Base-by-base conservation (phyloP, 2,888 invertebrate species). In the Synergus japonicus region DNA sequence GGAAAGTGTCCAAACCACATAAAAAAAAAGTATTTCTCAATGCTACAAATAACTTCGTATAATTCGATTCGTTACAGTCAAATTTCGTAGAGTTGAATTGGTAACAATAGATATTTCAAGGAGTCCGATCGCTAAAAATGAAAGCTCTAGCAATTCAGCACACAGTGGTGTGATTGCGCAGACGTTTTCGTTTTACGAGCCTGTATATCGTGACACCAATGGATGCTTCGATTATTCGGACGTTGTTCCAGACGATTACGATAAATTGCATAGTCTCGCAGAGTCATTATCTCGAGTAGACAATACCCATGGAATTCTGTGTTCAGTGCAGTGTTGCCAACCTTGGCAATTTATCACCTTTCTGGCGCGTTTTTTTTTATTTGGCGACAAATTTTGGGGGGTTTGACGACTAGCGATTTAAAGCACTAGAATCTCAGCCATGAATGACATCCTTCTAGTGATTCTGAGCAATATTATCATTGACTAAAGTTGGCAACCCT, bases 181-280 rank as follows among this genome's bases (percentile, higher is more conserved):
- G 65, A 65, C 41, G 15, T 43, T 41, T 66, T 66, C n/a, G 41
- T 66, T 65, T 43, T 66, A 66, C 18, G n/a, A 66, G 43, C 41
- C n/a, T 43, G 18, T 10, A 43, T 43, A 66, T 66, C n/a, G 43
- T 43, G 66, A 66, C 66, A 66, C 66, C 41, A 65, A 65, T 65
- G 41, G 66, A 66, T 66, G 66, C 66, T 66, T 66, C 37, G 65
- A 65, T 65, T 65, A 65, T 65, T 65, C n/a, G 29, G 29, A 65
- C 65, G 65, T 44, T 66, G 81, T 81, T 76, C 63, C 63, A 76
- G 78, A 46, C 82, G 82, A 86, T 86, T 86, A 83, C 83, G 76
- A 86, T 86, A 87, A 86, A 86, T 87, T 85, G 76, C 86, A 81
- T 78, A 82, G 83, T 84, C 81, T 76, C 60, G 64, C 69, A 82